These are phyloP conservation scores for Drosophila maculinotata DNA, from an alignment of 2,888 invertebrate species.

Conservation along the genomic window DNA sequence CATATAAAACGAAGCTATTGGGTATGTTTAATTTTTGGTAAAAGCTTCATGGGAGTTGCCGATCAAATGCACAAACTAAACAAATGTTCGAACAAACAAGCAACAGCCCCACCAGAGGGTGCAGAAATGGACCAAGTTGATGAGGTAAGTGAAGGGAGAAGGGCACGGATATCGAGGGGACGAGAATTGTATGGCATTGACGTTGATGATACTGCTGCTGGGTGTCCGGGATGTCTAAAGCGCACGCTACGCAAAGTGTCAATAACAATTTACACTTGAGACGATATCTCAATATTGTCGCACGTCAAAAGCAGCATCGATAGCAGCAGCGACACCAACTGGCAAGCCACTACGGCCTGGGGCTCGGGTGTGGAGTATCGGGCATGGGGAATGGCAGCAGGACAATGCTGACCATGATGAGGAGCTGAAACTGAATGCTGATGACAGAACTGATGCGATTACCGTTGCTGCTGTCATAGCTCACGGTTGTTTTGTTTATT, in stretches of 20 bases:
- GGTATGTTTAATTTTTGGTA: not conserved
- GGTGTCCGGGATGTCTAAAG: constrained; percentile 39
- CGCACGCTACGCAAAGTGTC: constrained; percentile 72
- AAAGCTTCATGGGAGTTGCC: constrained; percentile 16
- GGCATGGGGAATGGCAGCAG: constrained; percentile 3
- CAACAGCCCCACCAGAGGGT: constrained; percentile 16
- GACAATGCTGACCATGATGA: constrained; percentile 43
- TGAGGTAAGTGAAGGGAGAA: constrained; percentile 6
- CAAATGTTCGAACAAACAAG: constrained; percentile 59
- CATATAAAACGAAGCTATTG: not conserved
- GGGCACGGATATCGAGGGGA: not conserved
- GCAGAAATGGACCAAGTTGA: constrained; percentile 5
- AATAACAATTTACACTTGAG: constrained; percentile 81
- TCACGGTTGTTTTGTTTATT: constrained; percentile 58
- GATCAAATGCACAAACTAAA: constrained; percentile 70
- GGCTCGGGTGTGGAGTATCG: not conserved
- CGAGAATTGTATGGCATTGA: constrained; percentile 47
- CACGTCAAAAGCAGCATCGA: constrained; percentile 61
- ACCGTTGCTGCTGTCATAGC: constrained; percentile 25
- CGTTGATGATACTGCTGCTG: constrained; percentile 65
- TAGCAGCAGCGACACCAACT: constrained; percentile 23
- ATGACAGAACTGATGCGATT: constrained; percentile 41
- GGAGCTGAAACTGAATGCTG: constrained; percentile 36
- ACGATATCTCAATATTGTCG: constrained; percentile 81
- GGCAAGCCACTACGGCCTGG: constrained; percentile 21